Conservation (phyloP, 2,888 invertebrate species). For the Ophraella communa region DNA sequence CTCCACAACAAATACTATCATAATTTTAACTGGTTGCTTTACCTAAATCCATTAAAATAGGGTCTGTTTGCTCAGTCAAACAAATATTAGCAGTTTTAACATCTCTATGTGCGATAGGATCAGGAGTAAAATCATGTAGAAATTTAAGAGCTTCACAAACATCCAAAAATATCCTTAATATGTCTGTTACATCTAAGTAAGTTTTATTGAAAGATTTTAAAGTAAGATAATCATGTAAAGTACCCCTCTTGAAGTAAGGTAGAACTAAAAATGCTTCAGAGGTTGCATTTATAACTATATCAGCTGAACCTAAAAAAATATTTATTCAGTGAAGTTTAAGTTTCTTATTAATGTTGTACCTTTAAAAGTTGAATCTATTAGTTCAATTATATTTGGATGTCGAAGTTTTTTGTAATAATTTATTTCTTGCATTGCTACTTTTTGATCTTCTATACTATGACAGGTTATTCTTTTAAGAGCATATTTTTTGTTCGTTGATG, state of each 20-base stretch:
- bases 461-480: slow-evolving; percentile 84
- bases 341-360: slow-evolving; percentile 52
- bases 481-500: slow-evolving; percentile 68
- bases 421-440: slow-evolving; percentile 74
- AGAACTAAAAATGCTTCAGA: slow-evolving; percentile 77
- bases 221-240: slow-evolving; percentile 73
- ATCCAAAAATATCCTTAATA: slow-evolving; percentile 73
- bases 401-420: slow-evolving; percentile 73
- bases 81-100: slow-evolving; percentile 87
- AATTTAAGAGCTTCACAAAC: slow-evolving; percentile 78
- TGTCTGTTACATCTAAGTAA: slow-evolving; percentile 69
- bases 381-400: slow-evolving; percentile 76
- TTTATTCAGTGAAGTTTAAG: background rate
- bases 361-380: slow-evolving; percentile 71
- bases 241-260: slow-evolving; percentile 81
- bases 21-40: background rate
- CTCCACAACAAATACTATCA: background rate
- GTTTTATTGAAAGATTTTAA: slow-evolving; percentile 65
- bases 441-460: slow-evolving; percentile 79
- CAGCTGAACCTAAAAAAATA: slow-evolving; percentile 61
- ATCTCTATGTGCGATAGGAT: slow-evolving; percentile 82
- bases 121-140: slow-evolving; percentile 75
- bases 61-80: slow-evolving; percentile 71
- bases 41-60: slow-evolving; percentile 85
- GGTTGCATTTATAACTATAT: slow-evolving; percentile 71